Evolutionary conservation across 1,140 invertebrate species (phyloP), one percentile per base, ranked within the genome.

Genomic region (Conopomorpha cramerella): DNA sequence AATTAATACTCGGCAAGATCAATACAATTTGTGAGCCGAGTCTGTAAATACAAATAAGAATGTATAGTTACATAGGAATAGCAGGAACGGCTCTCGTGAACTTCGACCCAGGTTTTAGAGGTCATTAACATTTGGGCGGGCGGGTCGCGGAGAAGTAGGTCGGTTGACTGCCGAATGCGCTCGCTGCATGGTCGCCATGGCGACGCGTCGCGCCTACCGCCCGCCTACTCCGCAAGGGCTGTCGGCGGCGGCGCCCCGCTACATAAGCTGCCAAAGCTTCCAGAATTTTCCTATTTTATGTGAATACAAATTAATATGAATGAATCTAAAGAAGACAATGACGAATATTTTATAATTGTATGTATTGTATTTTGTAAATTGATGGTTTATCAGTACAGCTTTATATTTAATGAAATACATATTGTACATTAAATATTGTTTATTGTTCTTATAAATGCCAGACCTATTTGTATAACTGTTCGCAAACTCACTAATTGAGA

Each of bases 21-120:
- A 71, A 74, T 74, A 74, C 55, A 47, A 43, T 38, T 50, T 51
- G 44, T 65, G 62, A 65, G 66, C 70, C 57, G 56, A 57, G 51
- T 49, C 55, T 57, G 71, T 64, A 74, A 74, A 66, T 74, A 71
- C 70, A 66, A 71, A 66, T 66, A 55, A 59, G 62, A 59, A 61
- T 73, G 70, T 74, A 63, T 66, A 74, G 70, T 66, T 74, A 66
- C 71, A 71, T 74, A 74, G 71, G 65, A 74, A 71, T 74, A 71
- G 60, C 61, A 54, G 57, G 30, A 15, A 15, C 16, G 56, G 53
- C 50, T 46, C 47, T 49, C 55, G 59, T 74, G 66, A 74, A 74
- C 70, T 74, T 74, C 70, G 70, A 71, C 70, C 70, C 55, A 59
- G 62, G 61, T 62, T 73, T 73, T 74, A 63, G 70, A 74, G 70